A percentile compares a stretch with the other conserved stretches of the same genome.
Conservation (phyloP, 2,797 vertebrate genomes). For the Meriones psammophilus region DNA sequence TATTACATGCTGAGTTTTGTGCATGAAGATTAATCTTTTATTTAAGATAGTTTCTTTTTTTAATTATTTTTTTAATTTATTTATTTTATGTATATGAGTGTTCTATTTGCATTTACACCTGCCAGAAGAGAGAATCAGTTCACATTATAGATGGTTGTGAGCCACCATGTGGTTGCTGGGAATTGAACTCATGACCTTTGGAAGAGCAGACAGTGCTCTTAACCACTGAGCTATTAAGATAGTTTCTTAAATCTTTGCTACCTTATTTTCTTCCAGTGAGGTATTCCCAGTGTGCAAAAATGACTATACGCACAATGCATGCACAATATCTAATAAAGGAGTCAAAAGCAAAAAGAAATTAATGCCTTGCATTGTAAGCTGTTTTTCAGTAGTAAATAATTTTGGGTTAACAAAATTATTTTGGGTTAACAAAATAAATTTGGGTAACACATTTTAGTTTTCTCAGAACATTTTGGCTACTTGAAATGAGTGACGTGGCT, state of each 20-base stretch:
- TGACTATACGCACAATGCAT: background rate
- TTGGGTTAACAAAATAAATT: too few relatives aligned
- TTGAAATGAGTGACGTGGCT: background rate
- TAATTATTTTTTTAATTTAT: too few relatives aligned
- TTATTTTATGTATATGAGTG: too few relatives aligned
- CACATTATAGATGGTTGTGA: too few relatives aligned
- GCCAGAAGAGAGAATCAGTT: too few relatives aligned
- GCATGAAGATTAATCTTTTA: background rate
- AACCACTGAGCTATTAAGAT: too few relatives aligned
- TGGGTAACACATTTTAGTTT: constrained; percentile 18
- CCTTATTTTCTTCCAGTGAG: background rate
- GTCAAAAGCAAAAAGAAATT: background rate
- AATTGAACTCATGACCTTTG: too few relatives aligned
- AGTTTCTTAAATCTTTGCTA: background rate
- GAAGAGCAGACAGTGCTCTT: too few relatives aligned
- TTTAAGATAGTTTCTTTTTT: constrained; percentile 10
- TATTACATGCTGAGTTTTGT: background rate
- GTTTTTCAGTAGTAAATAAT: background rate
- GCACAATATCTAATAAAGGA: background rate
- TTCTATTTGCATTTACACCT: too few relatives aligned
- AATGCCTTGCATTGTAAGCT: background rate
- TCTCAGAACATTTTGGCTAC: background rate
- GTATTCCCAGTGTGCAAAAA: background rate
- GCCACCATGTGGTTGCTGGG: too few relatives aligned
- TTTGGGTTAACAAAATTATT: too few relatives aligned